phyloP scores from a whole-genome alignment of 64 coral and sea anemone species.

The Anthopleura sola region DNA sequence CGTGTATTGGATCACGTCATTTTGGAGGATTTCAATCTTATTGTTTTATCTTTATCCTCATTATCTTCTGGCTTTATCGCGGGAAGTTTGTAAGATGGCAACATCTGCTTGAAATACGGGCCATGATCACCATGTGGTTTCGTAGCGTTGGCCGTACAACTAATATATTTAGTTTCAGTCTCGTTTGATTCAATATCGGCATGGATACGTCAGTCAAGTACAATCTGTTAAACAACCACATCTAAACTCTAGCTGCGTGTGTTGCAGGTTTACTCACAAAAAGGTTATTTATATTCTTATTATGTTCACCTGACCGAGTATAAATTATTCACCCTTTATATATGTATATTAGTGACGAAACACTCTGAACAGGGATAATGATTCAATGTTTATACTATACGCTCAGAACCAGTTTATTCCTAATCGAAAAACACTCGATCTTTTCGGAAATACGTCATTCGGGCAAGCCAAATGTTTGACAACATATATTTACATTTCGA shows the following conservation, averaged over 20 bases:
- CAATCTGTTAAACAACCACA: background rate
- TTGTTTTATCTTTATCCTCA: background rate
- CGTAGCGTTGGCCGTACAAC: background rate
- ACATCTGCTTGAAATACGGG: background rate
- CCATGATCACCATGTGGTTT: background rate
- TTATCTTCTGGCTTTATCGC: background rate
- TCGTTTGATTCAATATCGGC: too few relatives aligned
- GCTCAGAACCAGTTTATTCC: background rate
- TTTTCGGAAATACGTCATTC: background rate
- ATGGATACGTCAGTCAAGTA: background rate
- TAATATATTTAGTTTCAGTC: background rate
- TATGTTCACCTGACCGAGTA: too few relatives aligned
- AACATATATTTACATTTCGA: background rate
- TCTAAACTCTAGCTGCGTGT: background rate
- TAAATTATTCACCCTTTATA: too few relatives aligned
- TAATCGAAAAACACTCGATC: background rate
- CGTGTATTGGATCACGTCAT: background rate
- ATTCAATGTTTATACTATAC: too few relatives aligned
- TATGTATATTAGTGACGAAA: too few relatives aligned
- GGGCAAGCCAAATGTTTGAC: background rate
- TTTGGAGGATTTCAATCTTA: background rate
- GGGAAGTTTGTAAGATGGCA: conserved; percentile 5
- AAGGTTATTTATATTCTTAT: background rate
- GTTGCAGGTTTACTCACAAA: too few relatives aligned
- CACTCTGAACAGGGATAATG: too few relatives aligned